Evolutionary conservation across 2,113 vertebrate species (phyloP).

Genomic region (Aix galericulata): DNA sequence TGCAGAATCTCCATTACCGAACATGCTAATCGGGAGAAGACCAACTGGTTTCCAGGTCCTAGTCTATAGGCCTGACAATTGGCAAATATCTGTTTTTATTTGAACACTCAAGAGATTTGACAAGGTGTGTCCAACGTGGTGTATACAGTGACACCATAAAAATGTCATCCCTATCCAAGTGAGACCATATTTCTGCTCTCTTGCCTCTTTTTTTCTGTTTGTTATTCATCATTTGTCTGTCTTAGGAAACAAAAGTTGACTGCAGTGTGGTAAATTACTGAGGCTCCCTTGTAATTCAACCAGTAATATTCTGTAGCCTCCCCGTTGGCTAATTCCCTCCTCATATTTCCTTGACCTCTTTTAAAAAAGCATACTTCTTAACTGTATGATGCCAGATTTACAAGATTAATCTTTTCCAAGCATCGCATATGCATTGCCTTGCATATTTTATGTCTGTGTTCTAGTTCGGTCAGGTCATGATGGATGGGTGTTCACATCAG

Average conservation of each 20-base stretch:
- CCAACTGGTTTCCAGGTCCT: not conserved
- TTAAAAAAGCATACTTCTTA: not conserved
- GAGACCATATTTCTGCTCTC: not conserved
- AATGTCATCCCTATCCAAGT: not conserved
- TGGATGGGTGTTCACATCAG: not conserved
- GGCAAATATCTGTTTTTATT: not conserved
- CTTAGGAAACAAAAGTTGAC: not conserved
- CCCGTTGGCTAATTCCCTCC: not conserved
- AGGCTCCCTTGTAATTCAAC: not conserved
- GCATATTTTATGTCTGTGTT: not conserved
- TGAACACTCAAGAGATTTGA: not conserved
- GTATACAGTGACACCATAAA: not conserved
- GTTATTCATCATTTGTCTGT: not conserved
- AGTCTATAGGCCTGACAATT: not conserved
- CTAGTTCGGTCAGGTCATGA: not conserved
- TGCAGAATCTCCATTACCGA: not conserved
- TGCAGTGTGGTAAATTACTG: not conserved
- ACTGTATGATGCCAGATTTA: not conserved
- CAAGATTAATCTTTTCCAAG: not conserved
- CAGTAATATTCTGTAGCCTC: not conserved
- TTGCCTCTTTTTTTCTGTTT: not conserved
- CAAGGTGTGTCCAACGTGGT: rapidly evolving
- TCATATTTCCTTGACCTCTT: not conserved
- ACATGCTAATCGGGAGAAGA: not conserved
- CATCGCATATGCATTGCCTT: not conserved